These are phyloP conservation scores for Phodopus roborovskii DNA, from an alignment of 2,113 vertebrate genomes.

Conservation along the genomic window DNA sequence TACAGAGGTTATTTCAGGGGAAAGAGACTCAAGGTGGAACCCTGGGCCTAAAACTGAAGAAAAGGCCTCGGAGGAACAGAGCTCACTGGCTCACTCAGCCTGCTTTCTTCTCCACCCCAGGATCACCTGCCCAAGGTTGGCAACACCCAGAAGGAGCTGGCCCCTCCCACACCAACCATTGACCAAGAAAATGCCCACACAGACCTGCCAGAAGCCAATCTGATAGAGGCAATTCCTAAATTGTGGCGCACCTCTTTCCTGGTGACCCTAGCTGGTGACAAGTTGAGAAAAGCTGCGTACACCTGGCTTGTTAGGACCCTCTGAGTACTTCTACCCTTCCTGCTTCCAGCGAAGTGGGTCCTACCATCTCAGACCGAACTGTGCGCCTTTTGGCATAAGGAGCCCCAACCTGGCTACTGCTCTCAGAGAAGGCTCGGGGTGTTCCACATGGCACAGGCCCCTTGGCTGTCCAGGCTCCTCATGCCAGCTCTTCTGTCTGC, in stretches of 20 bases:
- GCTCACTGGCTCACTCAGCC: background rate
- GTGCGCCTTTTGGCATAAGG: background rate
- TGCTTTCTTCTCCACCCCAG: background rate
- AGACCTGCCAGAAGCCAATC: background rate
- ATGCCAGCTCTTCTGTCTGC: too few relatives aligned
- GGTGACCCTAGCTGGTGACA: background rate
- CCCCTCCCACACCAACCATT: background rate
- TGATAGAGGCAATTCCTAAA: background rate
- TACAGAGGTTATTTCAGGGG: background rate
- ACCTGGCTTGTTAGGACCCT: background rate
- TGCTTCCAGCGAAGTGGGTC: background rate
- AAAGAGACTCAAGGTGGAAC: too few relatives aligned
- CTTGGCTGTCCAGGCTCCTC: background rate
- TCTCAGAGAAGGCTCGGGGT: background rate
- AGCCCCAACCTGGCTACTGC: background rate
- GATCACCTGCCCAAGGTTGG: background rate
- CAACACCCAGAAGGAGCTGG: background rate
- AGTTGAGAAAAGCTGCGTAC: background rate
- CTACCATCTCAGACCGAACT: background rate
- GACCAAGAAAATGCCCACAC: background rate
- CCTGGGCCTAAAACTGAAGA: too few relatives aligned
- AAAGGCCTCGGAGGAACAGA: background rate
- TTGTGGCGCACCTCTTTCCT: background rate
- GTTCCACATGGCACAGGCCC: fast-evolving
- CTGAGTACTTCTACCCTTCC: background rate